Evolutionary conservation across 2,113 vertebrate species (phyloP), one percentile per base, ranked within the genome.

Genomic region (Smithornis capensis): DNA sequence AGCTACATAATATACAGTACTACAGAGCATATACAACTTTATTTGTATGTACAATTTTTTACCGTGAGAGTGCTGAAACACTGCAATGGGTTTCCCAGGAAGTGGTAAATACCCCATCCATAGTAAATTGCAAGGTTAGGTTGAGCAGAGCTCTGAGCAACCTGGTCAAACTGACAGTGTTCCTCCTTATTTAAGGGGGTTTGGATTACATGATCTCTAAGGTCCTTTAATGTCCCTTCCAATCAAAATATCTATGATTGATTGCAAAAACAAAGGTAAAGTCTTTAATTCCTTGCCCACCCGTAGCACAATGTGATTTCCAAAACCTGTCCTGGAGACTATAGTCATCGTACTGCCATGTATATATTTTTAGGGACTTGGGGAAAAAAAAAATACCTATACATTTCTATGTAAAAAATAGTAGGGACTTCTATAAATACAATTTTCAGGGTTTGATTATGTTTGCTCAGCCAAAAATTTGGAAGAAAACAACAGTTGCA

Each of bases 321-420:
- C 29, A 57, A 89, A 83, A 45, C 1, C 33, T 65, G 1, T 29
- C 6, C 6, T 68, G 3, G 53, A 56, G 16, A 29, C 35, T 28
- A 2, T 31, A 75, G 11, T 47, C 22, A 70, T 42, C 18, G 49
- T 35, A 7, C 28, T 83, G 73, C 9, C 57, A 47, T 74, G 16
- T n/a, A 10, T 23, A 56, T 17, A 3, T 22, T 87, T 77, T 81
- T 25, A 62, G 35, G 19, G 17, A 63, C 29, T 19, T 50, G 6
- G 15, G 7, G 6, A 2, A 33, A 37, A 19, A 11, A 37, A n/a
- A 49, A 23, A 1, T 1, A 25, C 5, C 7, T 17, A 38, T 37
- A 16, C 10, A 12, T 29, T 24, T 31, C 4, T 31, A 29, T 16
- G 3, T 7, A 70, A n/a, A 64, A 59, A 82, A 22, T 14, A 4